Evolutionary conservation across 2,797 vertebrate genomes (phyloP), one percentile per base, ranked within the genome.

Genomic region (Sorex maritimensis): DNA sequence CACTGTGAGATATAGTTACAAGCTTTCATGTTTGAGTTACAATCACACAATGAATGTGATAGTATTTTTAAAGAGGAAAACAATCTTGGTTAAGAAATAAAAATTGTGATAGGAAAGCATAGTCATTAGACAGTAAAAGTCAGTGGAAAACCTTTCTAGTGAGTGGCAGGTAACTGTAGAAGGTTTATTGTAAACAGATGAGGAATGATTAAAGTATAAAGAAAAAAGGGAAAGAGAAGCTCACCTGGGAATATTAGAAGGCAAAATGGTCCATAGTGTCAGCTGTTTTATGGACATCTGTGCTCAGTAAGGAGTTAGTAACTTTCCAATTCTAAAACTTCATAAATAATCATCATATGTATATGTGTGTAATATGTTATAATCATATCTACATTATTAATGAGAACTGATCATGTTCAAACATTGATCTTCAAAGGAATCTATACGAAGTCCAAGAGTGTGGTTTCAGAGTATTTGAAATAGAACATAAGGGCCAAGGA

Each of bases 391-490:
- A 44, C 41, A 44, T 46, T 84, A 86, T 52, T 95, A 83, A 44
- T 88, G 34, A 87, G n/a, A 85, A 52, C 23, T 87, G 74, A 83
- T 44, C 0, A 5, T 67, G 38, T 71, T 75, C 87, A 82, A 19
- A 61, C 90, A 85, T 78, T 83, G 23, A 74, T 86, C 26, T 55
- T 73, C 41, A 77, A 88, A 80, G 65, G 71, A 81, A 95, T 67
- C 21, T 12, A n/a, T 83, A 81, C 14, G 81, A 44, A 86, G 38
- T 1, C 34, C 87, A 17, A 86, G 13, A 8, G 88, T 94, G 23
- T 90, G 44, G 15, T 79, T 93, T 94, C 80, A 90, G 46, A 91
- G 65, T 89, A 17, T 79, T 75, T 71, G 71, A 71, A 94, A 83
- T 34, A 90, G 9, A 87, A 89, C 77, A 90, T 74, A 81, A 41